Conservation (phyloP, 2,113 vertebrate species). For the Phyllostomus discolor region DNA sequence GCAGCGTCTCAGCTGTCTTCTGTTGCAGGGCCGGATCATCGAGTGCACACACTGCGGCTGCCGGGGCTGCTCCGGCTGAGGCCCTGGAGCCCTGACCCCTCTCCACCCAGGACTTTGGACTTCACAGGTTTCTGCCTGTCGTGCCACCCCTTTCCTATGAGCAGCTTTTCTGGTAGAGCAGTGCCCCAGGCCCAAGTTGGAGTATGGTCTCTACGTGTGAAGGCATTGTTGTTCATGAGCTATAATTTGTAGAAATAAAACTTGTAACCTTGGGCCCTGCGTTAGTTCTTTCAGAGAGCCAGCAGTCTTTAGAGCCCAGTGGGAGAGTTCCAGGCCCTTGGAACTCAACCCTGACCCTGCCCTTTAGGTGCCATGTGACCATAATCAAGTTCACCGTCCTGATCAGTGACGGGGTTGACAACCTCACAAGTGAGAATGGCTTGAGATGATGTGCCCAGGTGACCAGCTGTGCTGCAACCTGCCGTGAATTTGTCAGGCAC, state of each 20-base stretch:
- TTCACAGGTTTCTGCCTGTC: neutral
- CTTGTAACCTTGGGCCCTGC: neutral
- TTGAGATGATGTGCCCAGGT: neutral
- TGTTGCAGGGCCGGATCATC: slow-evolving; percentile 93
- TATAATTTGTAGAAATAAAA: slow-evolving; percentile 70
- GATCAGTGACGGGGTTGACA: neutral
- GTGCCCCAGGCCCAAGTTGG: neutral
- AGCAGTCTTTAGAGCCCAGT: neutral
- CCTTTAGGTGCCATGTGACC: neutral
- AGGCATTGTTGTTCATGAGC: neutral
- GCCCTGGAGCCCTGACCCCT: neutral
- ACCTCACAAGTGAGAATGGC: neutral
- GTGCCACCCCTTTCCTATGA: neutral
- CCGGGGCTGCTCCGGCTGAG: slow-evolving; percentile 95
- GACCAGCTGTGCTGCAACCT: neutral
- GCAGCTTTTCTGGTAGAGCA: neutral
- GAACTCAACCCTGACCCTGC: neutral
- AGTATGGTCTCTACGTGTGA: neutral
- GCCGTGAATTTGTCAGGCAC: neutral
- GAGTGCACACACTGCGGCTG: slow-evolving; percentile 99
- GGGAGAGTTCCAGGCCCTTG: neutral
- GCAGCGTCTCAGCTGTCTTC: neutral
- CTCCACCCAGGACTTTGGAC: neutral
- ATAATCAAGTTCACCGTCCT: neutral
- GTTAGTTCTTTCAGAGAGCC: neutral